Evolutionary conservation across 2,797 vertebrate genomes (phyloP), one percentile per base, ranked within the genome.

Genomic region (Sandelia bainsii): DNA sequence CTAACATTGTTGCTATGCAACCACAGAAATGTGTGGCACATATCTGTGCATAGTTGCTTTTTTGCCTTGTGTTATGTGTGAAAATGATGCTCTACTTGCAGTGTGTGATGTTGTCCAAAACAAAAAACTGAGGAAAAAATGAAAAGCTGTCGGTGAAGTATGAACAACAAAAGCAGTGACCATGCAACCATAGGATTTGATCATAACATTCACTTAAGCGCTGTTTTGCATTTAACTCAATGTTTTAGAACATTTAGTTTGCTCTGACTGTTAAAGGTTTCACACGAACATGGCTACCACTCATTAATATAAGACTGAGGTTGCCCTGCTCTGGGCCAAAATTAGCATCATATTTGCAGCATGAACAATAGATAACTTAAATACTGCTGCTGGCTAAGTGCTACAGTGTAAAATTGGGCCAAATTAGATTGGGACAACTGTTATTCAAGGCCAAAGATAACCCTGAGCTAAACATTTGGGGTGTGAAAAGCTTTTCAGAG

Each of bases 1-100:
- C 56, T 71, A 32, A 71, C 59, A 53, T 84, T 87, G 87, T 91
- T 91, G 84, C 87, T 82, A 85, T 80, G 86, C 83, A 87, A 90
- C 84, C 69, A 63, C 22, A 78, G 77, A 82, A 83, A 69, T 76
- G 50, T 77, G 49, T 64, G 68, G 65, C 64, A 75, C 49, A 67
- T 78, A 81, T 84, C 58, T 70, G 69, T 42, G 81, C 69, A 44
- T 49, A 50, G 68, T 53, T 74, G 42, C n/a, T 53, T 72, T 62
- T 73, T 75, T 19, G 51, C 29, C 50, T 63, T 65, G 56, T 72
- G 54, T 57, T 72, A 51, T 66, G 52, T 78, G 72, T 85, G 63
- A 72, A 80, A 85, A 74, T 29, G 10, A 60, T 62, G 72, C 77
- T 75, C 49, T 40, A 59, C 59, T 81, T 81, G 34, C 25, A 23